Base-by-base conservation (phyloP, 2,888 invertebrate species). In the Hetaerina titia region DNA sequence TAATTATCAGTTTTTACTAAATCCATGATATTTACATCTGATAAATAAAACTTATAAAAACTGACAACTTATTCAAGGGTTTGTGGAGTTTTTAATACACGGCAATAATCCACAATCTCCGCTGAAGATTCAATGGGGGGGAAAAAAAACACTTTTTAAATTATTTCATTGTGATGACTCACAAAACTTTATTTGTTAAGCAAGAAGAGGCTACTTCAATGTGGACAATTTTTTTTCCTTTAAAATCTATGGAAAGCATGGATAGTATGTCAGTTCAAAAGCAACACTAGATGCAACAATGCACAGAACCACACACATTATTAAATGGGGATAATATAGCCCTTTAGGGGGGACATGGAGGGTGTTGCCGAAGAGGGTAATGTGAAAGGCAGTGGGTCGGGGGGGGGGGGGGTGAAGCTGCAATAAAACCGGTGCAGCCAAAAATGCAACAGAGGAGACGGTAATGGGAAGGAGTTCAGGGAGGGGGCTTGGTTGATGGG, bases 141-240 rank as follows among this genome's bases (percentile, higher is more conserved):
- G 31, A 81, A 81, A 81, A 81, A 81, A 31, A 81, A 6, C 11
- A 7, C 19, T 4, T n/a, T n/a, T n/a, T 9, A 69, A 81, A 31
- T 81, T 11, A 31, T 22, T 81, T 64, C 92, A n/a, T 92, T 92
- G 92, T 92, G 92, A 74, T 92, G 92, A 92, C 56, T 92, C 92
- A 92, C 92, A 92, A 90, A 90, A 92, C 92, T 92, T 92, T 92
- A 92, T 92, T 89, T 92, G 74, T 92, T 92, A 92, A 92, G 92
- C 92, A 92, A 74, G 92, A 69, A 31, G 92, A 92, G 92, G 92
- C 92, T 92, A 92, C 64, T 92, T 92, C 69, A 92, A 90, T 92
- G 69, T 92, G 92, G 92, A 92, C 92, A 92, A 69, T 92, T 81
- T 31, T 81, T 81, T 25, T 81, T 22, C 22, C 25, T 63, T 90